Base-by-base conservation (phyloP, 2,888 invertebrate species). In the Terebella lapidaria region DNA sequence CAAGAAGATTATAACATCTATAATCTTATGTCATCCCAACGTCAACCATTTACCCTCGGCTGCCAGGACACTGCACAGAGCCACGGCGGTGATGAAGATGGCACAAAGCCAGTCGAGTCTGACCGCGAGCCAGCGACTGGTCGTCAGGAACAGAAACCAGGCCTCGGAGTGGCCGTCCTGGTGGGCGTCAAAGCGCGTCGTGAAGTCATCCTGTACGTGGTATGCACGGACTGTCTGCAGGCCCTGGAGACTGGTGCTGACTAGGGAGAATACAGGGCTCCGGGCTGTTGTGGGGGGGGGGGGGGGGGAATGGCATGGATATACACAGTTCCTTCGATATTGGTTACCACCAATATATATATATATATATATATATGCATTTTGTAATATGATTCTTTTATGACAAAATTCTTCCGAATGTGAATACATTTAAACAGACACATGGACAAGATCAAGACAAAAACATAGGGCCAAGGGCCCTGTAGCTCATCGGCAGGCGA, bases 231-330 rank as follows among this genome's bases (percentile, higher is more conserved):
- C 94, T 0, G 94, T 94, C 0, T 92, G 87, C 63, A 97, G 84
- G 0, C 96, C 96, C 77, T 91, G 89, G 3, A 97, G 83, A 0
- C 92, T 88, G 27, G 94, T 90, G 74, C 89, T 91, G 72, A 96
- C 83, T 76, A 95, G 94, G 1, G 91, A 90, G 82, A 94, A 96
- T n/a, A 97, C 91, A 0, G 96, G 96, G 72, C 94, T 94, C 62
- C 94, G 88, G 65, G 89, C 91, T 91, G 82, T 15, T n/a, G n/a
- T n/a, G n/a, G n/a, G 69, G 72, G 58, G 35, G 2, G 20, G 22
- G 22, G 28, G 22, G 22, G 25, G 54, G 28, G 28, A 27, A n/a
- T 2, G 22, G 22, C 2, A 22, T 18, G 54, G 28, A 53, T 53
- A 53, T 53, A 1, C 15, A 20, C n/a, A n/a, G n/a, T n/a, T n/a